Percentiles rank a stretch among this genome's conserved stretches.
Conservation (phyloP, 1,140 invertebrate genomes). For the Whitmania pigra region DNA sequence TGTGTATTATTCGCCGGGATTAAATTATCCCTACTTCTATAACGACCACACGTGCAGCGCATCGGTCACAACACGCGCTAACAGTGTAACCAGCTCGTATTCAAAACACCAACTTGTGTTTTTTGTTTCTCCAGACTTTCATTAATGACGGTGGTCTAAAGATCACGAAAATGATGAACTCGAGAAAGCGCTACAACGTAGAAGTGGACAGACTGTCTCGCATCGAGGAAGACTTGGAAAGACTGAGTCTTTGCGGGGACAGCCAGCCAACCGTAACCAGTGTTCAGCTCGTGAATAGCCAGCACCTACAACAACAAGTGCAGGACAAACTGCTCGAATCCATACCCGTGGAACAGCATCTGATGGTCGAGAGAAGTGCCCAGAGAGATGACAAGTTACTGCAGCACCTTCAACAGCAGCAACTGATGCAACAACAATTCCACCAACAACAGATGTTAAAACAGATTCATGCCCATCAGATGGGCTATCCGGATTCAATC, state of each 20-base stretch:
- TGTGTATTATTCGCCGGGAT: too few species aligned
- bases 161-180: too few species aligned
- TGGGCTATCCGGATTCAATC: too few species aligned
- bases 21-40: too few species aligned
- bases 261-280: not conserved
- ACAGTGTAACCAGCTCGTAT: too few species aligned
- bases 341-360: too few species aligned
- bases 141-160: too few species aligned
- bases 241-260: not conserved
- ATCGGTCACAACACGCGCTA: too few species aligned
- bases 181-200: too few species aligned
- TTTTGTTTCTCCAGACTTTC: too few species aligned
- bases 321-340: not conserved
- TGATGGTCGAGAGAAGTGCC: not conserved
- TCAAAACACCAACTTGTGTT: too few species aligned
- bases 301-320: not conserved
- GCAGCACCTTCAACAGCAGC: slow-evolving; percentile 6
- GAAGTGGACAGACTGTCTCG: not conserved
- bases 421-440: slow-evolving; percentile 2
- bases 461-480: not conserved
- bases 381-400: not conserved
- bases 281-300: not conserved
- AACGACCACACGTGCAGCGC: too few species aligned
- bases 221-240: not conserved
- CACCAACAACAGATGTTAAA: not conserved